Evolutionary conservation across 2,888 invertebrate genomes (phyloP).

Genomic region (Linhomoeus sp.): DNA sequence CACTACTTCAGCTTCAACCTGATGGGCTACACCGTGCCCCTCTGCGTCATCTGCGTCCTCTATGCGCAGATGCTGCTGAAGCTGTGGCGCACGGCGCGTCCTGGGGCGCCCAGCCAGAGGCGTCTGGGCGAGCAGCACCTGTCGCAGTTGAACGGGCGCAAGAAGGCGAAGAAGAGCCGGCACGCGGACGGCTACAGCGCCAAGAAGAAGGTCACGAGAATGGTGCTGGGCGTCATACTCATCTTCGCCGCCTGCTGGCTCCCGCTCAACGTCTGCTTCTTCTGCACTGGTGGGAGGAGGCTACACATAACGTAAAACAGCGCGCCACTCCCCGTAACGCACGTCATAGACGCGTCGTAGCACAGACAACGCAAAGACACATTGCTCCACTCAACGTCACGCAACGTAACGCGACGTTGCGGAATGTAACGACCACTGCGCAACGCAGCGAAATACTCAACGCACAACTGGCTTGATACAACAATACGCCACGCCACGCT

Average conservation of each 20-base stretch:
- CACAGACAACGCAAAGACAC: too few species aligned
- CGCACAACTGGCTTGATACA: too few species aligned
- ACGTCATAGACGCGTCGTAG: too few species aligned
- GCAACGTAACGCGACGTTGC: too few species aligned
- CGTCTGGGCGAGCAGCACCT: neutral
- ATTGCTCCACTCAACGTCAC: too few species aligned
- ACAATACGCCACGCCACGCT: too few species aligned
- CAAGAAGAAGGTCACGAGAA: constrained; percentile 66
- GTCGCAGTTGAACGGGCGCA: neutral
- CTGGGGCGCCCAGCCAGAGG: neutral
- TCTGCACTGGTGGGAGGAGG: constrained; percentile 14
- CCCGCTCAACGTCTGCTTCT: constrained; percentile 56
- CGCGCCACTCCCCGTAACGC: too few species aligned
- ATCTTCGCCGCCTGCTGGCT: constrained; percentile 85
- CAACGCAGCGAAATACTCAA: too few species aligned
- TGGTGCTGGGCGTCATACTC: constrained; percentile 49
- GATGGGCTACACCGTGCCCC: constrained; percentile 66
- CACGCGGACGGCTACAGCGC: constrained; percentile 53
- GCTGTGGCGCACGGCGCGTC: constrained; percentile 42
- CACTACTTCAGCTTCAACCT: constrained; percentile 56
- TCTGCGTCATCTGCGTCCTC: constrained; percentile 61
- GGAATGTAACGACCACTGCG: too few species aligned
- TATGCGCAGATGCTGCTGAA: constrained; percentile 72
- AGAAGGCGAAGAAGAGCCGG: neutral
- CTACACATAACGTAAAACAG: too few species aligned